Evolutionary conservation across 2,797 vertebrate species (phyloP).

Genomic region (Hybognathus amarus): DNA sequence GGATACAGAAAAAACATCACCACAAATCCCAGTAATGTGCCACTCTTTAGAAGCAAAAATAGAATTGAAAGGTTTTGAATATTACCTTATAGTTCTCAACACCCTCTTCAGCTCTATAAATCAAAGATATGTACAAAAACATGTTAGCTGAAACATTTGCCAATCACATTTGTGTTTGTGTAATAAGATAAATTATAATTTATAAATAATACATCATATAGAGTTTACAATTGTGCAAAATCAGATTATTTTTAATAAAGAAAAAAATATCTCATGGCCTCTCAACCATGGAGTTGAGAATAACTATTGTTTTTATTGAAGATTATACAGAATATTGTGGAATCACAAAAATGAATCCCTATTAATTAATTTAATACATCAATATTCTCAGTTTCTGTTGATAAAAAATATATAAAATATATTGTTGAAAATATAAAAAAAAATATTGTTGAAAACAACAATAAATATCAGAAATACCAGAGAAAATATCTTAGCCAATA

Average conservation of each 20-base stretch:
- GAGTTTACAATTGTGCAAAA: not conserved
- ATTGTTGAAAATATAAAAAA: no score
- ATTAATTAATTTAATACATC: not conserved
- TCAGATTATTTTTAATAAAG: not conserved
- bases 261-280: not conserved
- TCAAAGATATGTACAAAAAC: slow-evolving; percentile 3
- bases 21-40: not conserved
- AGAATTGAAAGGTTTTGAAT: not conserved
- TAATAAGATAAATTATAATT: not conserved
- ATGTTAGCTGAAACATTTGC: not conserved
- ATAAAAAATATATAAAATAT: no score
- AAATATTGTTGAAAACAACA: no score
- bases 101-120: slow-evolving; percentile 78
- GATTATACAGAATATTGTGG: not conserved
- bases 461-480: not conserved
- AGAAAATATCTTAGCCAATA: not conserved
- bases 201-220: not conserved
- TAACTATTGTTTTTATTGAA: not conserved
- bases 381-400: not conserved
- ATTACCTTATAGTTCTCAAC: slow-evolving; percentile 77
- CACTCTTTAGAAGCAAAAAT: not conserved
- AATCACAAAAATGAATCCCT: not conserved
- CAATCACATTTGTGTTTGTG: not conserved
- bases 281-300: not conserved
- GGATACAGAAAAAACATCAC: not conserved